Evolutionary conservation across 2,113 vertebrate species (phyloP), one percentile per base, ranked within the genome.

Genomic region (Puffinus mauretanicus): DNA sequence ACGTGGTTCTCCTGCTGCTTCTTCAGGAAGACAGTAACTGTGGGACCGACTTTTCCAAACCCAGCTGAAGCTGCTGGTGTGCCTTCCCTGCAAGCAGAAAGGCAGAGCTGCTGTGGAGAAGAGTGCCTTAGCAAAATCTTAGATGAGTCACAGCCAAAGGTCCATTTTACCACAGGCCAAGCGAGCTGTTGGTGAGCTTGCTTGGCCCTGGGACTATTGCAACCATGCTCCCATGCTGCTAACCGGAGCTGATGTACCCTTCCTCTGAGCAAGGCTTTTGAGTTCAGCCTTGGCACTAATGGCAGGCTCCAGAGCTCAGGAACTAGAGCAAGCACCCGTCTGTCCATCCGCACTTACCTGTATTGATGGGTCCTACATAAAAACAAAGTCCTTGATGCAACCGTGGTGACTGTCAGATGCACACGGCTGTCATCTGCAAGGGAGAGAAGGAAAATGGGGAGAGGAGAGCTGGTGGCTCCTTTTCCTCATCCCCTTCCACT

Each of bases 401-500:
- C 55, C 7, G 4, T 40, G 34, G 30, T 65, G 54, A 44, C 16
- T 77, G 71, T 21, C 34, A 73, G 64, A n/a, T 40, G 21, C 54
- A 66, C 0, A 0, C 34, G 70, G 65, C 40, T 49, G 27, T 14
- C 40, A 83, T 38, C 27, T 62, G 27, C 54, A 77, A 84, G 36
- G 13, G 34, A 78, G 30, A 7, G 69, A 82, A 51, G 32, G 5
- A 51, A 64, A 91, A 91, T 1, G 11, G 24, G 27, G 42, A 90
- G 14, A 71, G 9, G 10, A 70, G 27, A 0, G 0, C 29, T 34
- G 6, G 11, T 34, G 16, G 24, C 13, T 75, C 24, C 32, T 82
- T 88, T 27, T 64, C 15, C 40, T 69, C 40, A 64, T 19, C 12
- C 4, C 34, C 21, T 69, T 76, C 14, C 52, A 82, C 6, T 76